Percentiles rank a stretch among this genome's conserved stretches.
Conservation (phyloP, 2,888 invertebrate species). For the Eilema griseolum region DNA sequence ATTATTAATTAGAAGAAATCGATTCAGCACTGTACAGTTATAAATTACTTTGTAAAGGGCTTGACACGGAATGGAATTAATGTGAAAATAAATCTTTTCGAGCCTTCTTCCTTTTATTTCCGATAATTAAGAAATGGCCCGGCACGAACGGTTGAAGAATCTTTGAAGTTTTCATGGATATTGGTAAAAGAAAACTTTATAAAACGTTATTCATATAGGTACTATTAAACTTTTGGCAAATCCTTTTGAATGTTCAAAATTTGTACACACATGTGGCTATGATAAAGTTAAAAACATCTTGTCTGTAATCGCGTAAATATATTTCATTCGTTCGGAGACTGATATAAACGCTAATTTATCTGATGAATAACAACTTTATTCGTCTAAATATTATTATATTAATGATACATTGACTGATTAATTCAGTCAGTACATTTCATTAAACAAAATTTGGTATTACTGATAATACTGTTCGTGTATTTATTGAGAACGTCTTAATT, state of each 20-base stretch:
- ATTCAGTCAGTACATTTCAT: background rate
- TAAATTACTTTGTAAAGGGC: slow-evolving; percentile 8
- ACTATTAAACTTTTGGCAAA: background rate
- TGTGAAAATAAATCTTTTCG: slow-evolving; percentile 12
- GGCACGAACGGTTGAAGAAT: slow-evolving; percentile 1
- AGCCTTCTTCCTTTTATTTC: slow-evolving; percentile 9
- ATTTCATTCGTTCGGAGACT: background rate
- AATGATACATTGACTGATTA: background rate
- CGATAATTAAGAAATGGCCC: slow-evolving; percentile 13
- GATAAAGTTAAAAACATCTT: background rate
- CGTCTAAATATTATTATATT: too few relatives aligned
- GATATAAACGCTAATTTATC: background rate
- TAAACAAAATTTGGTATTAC: background rate
- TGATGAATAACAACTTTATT: too few relatives aligned
- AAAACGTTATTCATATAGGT: background rate
- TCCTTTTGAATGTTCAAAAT: background rate
- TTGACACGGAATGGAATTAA: slow-evolving; percentile 11
- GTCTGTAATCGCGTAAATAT: background rate
- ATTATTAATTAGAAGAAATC: background rate
- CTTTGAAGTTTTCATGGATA: background rate
- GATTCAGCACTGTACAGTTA: background rate
- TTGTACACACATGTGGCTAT: background rate
- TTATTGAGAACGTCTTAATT: background rate
- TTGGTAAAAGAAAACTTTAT: background rate
- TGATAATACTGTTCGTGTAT: background rate